Base-by-base conservation (phyloP, 1,140 invertebrate genomes). In the Drosophila lini region DNA sequence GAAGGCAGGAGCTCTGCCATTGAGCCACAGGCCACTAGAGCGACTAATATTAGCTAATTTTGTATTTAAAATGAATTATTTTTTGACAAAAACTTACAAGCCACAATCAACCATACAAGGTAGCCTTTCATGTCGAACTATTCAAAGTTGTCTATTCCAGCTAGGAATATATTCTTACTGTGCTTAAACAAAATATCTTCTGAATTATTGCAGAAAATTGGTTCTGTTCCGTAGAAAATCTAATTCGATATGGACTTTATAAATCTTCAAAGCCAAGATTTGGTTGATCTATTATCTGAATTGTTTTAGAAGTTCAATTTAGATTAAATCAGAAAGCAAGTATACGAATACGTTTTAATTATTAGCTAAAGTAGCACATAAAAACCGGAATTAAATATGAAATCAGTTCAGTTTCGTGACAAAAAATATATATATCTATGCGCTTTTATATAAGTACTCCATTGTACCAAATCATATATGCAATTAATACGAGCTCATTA, bases 401-500 rank as follows among this genome's bases (percentile, higher is more conserved):
- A 50, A 6, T n/a, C 0, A 50, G 5, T 16, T 31, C 4, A 31
- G 9, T 31, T 50, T 50, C 15, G 10, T n/a, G 41, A 19, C 9
- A 11, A 10, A 42, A 3, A 19, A 19, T 1, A 44, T 10, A 36
- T 36, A 36, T 36, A 4, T 11, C 25, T 19, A 19, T 16, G n/a
- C 40, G 3, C 40, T 16, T 41, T 41, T 9, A 41, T 10, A 19
- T 10, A 19, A 19, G 48, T 32, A 16, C 31, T 1, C 16, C 48
- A 52, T 52, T 34, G 48, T 22, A 15, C 3, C 19, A 22, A 36
- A 22, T 53, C 50, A 36, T 22, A 53, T 36, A 22, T 36, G 50
- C 50, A 36, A 55, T 38, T 55, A 55, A 34, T 3, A 7, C 15
- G 6, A 59, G 7, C 58, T 53, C 25, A 60, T 34, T 25, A 50